Evolutionary conservation across 2,113 vertebrate genomes (phyloP), one percentile per base, ranked within the genome.

Genomic region (Furnarius figulus): DNA sequence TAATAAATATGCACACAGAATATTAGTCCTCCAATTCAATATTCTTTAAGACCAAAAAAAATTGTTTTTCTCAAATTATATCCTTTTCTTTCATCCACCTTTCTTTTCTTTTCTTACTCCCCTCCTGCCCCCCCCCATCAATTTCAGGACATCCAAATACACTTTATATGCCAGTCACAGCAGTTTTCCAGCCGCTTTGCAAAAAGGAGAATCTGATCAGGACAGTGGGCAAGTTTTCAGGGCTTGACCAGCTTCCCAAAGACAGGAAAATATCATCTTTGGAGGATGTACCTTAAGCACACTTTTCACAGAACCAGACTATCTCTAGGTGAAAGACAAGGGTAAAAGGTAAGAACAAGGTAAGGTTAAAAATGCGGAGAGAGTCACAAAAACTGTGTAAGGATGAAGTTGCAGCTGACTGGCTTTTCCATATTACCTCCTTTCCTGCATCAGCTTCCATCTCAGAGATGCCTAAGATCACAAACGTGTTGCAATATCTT

Each of bases 221-320:
- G 33, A 50, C 40, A 30, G 7, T 8, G 21, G 20, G 9, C 30
- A 85, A 47, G 21, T 46, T 35, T 52, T 46, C 47, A 50, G 77
- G 23, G 18, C 12, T 53, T 21, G 22, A 35, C 4, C 31, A 61
- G 6, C 55, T n/a, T 62, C 25, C 65, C 20, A 33, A 62, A 33
- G 24, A 14, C 31, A 42, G 31, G 50, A 58, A 14, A 14, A 9
- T 1, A 1, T 3, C 1, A 3, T 6, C 4, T 47, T 52, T 37
- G 15, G 21, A 9, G 30, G 6, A 12, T 47, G 22, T 5, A 27
- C 6, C 61, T 14, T 35, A 40, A 37, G 24, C 7, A 47, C 1
- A 2, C 3, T 14, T 89, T 28, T 62, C 42, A 28, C 30, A 81
- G 40, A 49, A 85, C 23, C 50, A 71, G 47, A 19, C 39, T n/a